A percentile compares a stretch with the other conserved stretches of the same genome.
These are phyloP conservation scores for Silurus asotus DNA, from an alignment of 2,113 vertebrate genomes.

Conservation along the genomic window DNA sequence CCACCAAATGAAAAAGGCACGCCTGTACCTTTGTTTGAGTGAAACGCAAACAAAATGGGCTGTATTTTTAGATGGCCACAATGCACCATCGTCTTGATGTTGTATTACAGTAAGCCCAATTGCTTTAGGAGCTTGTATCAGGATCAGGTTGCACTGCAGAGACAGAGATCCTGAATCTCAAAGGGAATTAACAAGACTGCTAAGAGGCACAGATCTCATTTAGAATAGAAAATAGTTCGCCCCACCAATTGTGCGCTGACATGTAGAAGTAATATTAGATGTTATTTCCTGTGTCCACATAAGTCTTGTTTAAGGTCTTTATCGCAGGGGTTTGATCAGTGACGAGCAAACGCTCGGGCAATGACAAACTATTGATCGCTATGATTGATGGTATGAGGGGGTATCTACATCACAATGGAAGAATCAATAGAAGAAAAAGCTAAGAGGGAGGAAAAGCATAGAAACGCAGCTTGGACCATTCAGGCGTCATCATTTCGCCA, in stretches of 20 bases:
- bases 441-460: conserved; percentile 21
- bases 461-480: conserved; percentile 31
- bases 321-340: neutral
- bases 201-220: conserved; percentile 45
- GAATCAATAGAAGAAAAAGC: conserved; percentile 29
- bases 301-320: conserved; percentile 30
- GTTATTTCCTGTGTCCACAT: conserved; percentile 12
- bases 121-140: conserved; percentile 26
- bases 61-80: conserved; percentile 38
- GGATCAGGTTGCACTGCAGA: conserved; percentile 43
- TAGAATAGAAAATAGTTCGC: conserved; percentile 19
- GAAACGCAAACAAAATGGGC: neutral
- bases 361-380: conserved; percentile 43
- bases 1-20: neutral
- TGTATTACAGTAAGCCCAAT: conserved; percentile 46
- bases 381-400: conserved; percentile 36
- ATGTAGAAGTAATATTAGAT: conserved; percentile 8
- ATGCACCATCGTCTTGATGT: conserved; percentile 15
- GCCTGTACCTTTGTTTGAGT: neutral
- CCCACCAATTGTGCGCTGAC: neutral
- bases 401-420: conserved; percentile 41
- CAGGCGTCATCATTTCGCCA: conserved; percentile 20
- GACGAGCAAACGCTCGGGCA: conserved; percentile 22
- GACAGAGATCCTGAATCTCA: conserved; percentile 47
- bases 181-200: conserved; percentile 23